Conservation (phyloP, 2,888 invertebrate species). For the Eumerus sabulonum region DNA sequence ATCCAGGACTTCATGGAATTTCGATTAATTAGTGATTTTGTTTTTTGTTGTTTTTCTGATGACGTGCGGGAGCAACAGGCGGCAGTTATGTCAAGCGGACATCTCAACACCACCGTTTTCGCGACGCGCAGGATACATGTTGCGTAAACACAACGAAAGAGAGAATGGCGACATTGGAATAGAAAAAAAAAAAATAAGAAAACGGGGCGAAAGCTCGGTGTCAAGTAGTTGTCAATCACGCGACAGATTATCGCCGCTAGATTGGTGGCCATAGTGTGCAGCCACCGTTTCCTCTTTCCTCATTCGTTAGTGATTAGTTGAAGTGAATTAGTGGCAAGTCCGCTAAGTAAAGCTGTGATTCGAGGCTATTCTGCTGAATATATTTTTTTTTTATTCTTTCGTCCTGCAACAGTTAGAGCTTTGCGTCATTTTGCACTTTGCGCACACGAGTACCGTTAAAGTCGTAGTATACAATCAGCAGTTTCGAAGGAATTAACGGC, state of each 20-base stretch:
- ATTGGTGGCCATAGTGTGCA: slow-evolving; percentile 33
- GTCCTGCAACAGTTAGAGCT: slow-evolving; percentile 25
- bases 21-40: slow-evolving; percentile 2
- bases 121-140: slow-evolving; percentile 46
- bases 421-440: neutral
- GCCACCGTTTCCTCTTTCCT: slow-evolving; percentile 33
- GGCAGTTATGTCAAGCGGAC: slow-evolving; percentile 63
- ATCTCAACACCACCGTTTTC: slow-evolving; percentile 61
- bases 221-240: slow-evolving; percentile 38
- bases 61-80: slow-evolving; percentile 14
- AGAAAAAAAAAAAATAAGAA: neutral
- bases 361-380: neutral
- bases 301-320: slow-evolving; percentile 52
- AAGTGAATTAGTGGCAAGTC: slow-evolving; percentile 25
- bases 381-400: neutral
- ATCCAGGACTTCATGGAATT: too few relatives aligned
- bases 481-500: neutral
- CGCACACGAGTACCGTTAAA: slow-evolving; percentile 18
- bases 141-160: slow-evolving; percentile 54
- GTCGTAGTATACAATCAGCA: slow-evolving; percentile 4
- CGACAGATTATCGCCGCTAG: slow-evolving; percentile 20
- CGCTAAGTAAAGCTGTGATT: neutral
- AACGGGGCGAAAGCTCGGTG: slow-evolving; percentile 52
- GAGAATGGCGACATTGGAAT: too few relatives aligned
- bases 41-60: slow-evolving; percentile 19